Percentiles rank a stretch among this genome's conserved stretches.
phyloP scores from a whole-genome alignment of 2,113 vertebrate genomes.

The Phodopus roborovskii region DNA sequence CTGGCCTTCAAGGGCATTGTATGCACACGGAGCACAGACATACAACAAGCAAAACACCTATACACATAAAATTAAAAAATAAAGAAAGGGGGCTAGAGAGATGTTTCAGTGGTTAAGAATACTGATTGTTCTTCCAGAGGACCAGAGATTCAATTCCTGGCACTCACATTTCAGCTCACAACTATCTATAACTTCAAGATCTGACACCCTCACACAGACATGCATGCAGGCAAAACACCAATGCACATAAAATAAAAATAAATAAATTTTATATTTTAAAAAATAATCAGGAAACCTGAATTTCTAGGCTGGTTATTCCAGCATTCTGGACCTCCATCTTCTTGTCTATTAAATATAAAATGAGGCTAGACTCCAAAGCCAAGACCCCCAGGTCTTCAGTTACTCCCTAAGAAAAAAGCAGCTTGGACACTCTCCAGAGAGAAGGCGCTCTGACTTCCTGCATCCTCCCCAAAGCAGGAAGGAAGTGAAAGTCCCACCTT shows the following conservation, averaged over 20 bases:
- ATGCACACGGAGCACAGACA: neutral
- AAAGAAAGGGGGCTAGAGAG: too few relatives aligned
- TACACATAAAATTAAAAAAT: neutral
- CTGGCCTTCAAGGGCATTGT: neutral
- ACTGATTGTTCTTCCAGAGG: too few relatives aligned
- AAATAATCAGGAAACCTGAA: neutral
- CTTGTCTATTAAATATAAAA: neutral
- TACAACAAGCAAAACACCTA: neutral
- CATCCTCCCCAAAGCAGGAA: neutral
- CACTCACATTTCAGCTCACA: too few relatives aligned
- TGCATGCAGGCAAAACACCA: too few relatives aligned
- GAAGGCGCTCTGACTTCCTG: neutral
- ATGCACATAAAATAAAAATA: neutral
- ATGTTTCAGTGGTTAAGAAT: too few relatives aligned
- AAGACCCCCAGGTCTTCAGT: neutral
- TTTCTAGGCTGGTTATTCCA: neutral
- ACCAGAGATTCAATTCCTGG: too few relatives aligned
- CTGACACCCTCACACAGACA: too few relatives aligned
- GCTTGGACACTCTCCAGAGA: neutral
- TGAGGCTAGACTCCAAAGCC: neutral
- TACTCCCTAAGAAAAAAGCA: neutral
- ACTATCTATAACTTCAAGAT: too few relatives aligned
- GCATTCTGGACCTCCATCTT: neutral
- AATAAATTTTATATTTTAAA: neutral
- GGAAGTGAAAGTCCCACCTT: neutral